A percentile compares a stretch with the other conserved stretches of the same genome.
Evolutionary conservation across 2,113 vertebrate species (phyloP).

Genomic region (Oxygymnocypris stewartii): DNA sequence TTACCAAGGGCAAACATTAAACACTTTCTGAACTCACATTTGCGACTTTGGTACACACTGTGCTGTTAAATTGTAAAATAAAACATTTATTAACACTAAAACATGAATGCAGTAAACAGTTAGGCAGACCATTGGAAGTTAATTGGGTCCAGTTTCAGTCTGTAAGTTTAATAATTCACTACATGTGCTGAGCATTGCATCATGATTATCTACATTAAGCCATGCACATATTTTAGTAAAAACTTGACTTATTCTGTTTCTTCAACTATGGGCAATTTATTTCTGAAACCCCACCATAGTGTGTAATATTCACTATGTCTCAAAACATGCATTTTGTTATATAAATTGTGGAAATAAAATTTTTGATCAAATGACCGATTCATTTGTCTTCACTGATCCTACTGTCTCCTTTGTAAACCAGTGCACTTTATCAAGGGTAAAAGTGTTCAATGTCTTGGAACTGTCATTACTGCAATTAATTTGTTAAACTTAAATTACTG

Average conservation of each 20-base stretch:
- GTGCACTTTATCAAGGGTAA: too few relatives aligned
- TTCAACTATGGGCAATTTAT: background rate
- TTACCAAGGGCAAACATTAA: background rate
- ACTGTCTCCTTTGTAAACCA: background rate
- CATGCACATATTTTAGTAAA: background rate
- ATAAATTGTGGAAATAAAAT: background rate
- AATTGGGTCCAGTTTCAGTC: background rate
- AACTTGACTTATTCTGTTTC: background rate
- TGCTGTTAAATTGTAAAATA: background rate
- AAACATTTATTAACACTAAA: background rate
- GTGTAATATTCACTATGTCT: background rate
- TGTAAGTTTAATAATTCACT: background rate
- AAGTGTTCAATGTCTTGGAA: background rate
- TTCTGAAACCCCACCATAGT: background rate
- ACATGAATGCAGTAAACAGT: background rate
- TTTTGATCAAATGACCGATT: background rate
- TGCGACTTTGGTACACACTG: background rate
- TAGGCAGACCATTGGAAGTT: too few relatives aligned
- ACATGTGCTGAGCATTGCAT: background rate
- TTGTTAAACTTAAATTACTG: too few relatives aligned
- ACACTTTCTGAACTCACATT: background rate
- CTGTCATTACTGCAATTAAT: background rate
- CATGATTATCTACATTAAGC: constrained; percentile 18
- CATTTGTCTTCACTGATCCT: background rate
- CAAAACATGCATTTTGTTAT: background rate